phyloP scores from a whole-genome alignment of 2,888 invertebrate species.

The Euproctis similis region DNA sequence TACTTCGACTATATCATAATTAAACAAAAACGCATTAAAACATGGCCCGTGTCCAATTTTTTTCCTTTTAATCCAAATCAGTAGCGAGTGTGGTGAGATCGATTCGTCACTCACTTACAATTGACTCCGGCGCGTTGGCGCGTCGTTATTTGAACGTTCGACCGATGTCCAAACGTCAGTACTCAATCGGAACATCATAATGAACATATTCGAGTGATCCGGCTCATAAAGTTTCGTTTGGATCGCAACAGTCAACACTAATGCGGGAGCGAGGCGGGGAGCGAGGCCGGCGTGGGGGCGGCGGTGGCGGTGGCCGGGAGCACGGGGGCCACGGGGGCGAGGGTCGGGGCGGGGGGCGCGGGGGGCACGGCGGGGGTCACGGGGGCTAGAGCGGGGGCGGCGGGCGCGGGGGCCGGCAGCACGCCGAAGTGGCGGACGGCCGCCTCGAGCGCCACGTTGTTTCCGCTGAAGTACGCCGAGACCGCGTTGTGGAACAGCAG shows the following conservation, averaged over 20 bases:
- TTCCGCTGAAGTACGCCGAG: constrained; percentile 97
- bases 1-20: too few relatives aligned
- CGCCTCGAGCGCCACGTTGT: constrained; percentile 93
- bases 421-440: constrained; percentile 97
- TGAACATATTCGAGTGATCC: too few relatives aligned
- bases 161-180: too few relatives aligned
- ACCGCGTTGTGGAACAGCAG: constrained; percentile 97
- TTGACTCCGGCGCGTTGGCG: too few relatives aligned
- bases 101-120: too few relatives aligned
- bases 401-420: constrained; percentile 55
- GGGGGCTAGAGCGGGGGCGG: constrained; percentile 10
- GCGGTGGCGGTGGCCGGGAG: constrained; percentile 1
- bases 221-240: too few relatives aligned
- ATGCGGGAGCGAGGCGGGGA: constrained; percentile 6
- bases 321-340: constrained; percentile 4
- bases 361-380: constrained; percentile 16
- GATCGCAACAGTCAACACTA: background rate
- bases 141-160: too few relatives aligned
- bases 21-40: too few relatives aligned
- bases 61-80: too few relatives aligned
- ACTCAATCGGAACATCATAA: too few relatives aligned
- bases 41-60: too few relatives aligned
- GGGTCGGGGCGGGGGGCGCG: constrained; percentile 16
- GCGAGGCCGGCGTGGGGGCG: constrained; percentile 3
- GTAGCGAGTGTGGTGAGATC: too few relatives aligned